Percentiles rank a stretch among this genome's conserved stretches.
Conservation (phyloP, 2,797 vertebrate species). For the Propithecus perrieri region DNA sequence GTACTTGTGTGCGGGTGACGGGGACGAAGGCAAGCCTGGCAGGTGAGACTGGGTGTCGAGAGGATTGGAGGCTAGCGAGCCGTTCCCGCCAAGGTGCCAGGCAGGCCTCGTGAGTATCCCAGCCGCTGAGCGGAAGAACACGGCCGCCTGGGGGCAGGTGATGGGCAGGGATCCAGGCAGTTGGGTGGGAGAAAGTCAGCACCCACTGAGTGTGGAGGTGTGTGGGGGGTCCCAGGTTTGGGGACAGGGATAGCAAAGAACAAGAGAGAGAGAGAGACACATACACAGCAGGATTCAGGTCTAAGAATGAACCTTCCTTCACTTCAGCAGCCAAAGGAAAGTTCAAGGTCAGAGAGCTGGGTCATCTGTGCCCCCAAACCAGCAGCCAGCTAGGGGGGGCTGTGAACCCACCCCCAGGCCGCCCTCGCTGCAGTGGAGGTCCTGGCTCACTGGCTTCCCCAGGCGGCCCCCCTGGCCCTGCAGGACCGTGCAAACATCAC, state of each 20-base stretch:
- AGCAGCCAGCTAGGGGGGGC: background rate
- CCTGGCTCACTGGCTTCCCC: background rate
- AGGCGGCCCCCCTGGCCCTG: background rate
- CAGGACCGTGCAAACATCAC: background rate
- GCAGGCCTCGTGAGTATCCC: background rate
- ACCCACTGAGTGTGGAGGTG: background rate
- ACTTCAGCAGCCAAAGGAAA: background rate
- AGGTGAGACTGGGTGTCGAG: background rate
- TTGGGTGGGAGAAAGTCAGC: background rate
- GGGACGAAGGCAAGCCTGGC: background rate
- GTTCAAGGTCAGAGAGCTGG: background rate
- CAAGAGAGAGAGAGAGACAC: background rate
- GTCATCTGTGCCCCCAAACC: background rate
- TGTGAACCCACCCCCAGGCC: background rate
- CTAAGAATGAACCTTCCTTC: background rate
- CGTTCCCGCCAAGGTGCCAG: background rate
- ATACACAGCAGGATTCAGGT: background rate
- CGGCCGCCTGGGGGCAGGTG: background rate
- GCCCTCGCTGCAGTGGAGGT: background rate
- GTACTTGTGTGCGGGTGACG: background rate
- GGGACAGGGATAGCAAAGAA: background rate
- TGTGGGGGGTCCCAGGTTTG: background rate
- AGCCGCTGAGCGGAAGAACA: background rate
- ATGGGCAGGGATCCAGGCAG: background rate
- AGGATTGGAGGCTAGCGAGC: background rate